Conservation (phyloP, 2,797 vertebrate genomes). For the Anabas testudineus region DNA sequence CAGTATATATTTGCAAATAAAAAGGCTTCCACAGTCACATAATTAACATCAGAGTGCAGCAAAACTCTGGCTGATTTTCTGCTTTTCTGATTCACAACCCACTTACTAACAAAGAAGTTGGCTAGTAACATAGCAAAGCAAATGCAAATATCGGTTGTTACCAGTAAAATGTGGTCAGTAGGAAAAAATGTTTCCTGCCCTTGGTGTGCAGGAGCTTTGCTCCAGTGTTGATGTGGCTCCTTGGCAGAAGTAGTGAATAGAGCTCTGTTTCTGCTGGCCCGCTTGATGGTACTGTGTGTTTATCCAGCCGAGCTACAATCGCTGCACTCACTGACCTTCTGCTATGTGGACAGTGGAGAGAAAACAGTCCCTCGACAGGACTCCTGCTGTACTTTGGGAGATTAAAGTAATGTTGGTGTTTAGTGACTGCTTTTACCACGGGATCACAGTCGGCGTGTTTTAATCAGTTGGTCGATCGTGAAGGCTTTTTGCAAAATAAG, state of each 20-base stretch:
- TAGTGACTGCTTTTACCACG: background rate
- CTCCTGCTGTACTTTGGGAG: background rate
- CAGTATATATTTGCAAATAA: no score
- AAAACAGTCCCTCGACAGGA: background rate
- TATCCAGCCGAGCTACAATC: slow-evolving; percentile 16
- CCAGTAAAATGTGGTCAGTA: slow-evolving; percentile 9
- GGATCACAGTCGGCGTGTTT: background rate
- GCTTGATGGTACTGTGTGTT: slow-evolving; percentile 4
- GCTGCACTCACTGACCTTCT: slow-evolving; percentile 40
- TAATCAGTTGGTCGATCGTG: background rate
- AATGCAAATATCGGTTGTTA: slow-evolving; percentile 24
- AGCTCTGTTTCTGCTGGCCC: slow-evolving; percentile 24
- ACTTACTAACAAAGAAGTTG: background rate
- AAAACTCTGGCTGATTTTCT: no score
- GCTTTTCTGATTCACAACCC: no score
- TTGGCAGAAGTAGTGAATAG: slow-evolving; percentile 41
- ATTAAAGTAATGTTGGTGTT: background rate
- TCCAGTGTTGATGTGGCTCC: slow-evolving; percentile 43
- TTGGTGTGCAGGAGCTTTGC: slow-evolving; percentile 15
- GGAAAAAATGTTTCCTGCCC: slow-evolving; percentile 3
- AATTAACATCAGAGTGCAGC: slow-evolving; percentile 17
- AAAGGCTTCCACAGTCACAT: background rate
- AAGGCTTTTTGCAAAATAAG: background rate
- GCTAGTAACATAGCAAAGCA: slow-evolving; percentile 2
- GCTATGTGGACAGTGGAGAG: slow-evolving; percentile 16